These are phyloP conservation scores for Aelia acuminata DNA, from an alignment of 2,888 invertebrate genomes.

Conservation along the genomic window DNA sequence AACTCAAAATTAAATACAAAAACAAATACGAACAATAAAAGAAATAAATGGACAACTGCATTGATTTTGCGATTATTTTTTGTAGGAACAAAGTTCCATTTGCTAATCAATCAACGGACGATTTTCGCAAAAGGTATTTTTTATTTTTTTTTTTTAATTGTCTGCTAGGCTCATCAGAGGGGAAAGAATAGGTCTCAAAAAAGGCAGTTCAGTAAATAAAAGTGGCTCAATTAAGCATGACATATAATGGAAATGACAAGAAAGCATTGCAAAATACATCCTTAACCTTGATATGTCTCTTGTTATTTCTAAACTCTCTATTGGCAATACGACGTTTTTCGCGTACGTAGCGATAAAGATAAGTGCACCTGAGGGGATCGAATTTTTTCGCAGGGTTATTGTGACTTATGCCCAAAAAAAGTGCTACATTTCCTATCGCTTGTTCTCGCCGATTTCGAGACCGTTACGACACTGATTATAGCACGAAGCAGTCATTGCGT, in stretches of 20 bases:
- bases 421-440: neutral
- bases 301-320: neutral
- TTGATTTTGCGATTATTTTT: too few relatives aligned
- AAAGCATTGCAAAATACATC: neutral
- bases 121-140: too few relatives aligned
- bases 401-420: neutral
- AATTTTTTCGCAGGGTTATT: constrained; percentile 26
- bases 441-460: neutral
- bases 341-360: neutral
- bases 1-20: too few relatives aligned
- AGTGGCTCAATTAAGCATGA: neutral
- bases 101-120: too few relatives aligned
- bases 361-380: constrained; percentile 6
- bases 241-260: neutral
- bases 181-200: too few relatives aligned
- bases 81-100: too few relatives aligned
- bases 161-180: too few relatives aligned
- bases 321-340: neutral
- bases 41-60: too few relatives aligned
- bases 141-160: too few relatives aligned
- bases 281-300: neutral
- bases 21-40: too few relatives aligned
- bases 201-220: too few relatives aligned
- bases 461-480: constrained; percentile 21
- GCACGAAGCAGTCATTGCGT: constrained; percentile 40